Evolutionary conservation across 2,113 vertebrate species (phyloP).

Genomic region (Austrofundulus limnaeus): DNA sequence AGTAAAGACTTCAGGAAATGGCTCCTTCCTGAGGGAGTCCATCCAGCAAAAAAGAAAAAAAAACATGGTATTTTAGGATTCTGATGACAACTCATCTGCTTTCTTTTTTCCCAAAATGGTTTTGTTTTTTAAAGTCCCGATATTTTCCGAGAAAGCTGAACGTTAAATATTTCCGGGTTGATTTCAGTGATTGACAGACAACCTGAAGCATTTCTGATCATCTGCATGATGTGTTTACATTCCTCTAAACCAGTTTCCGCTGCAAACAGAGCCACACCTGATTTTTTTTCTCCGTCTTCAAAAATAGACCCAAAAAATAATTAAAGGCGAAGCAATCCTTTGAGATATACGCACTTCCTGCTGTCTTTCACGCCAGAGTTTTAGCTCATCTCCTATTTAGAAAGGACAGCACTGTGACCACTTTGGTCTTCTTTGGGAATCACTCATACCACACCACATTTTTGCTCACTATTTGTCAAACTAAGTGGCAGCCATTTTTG

Average conservation of each 20-base stretch:
- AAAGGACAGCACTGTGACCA: too few species aligned
- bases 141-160: slow-evolving; percentile 6
- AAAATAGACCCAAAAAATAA: slow-evolving; percentile 15
- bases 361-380: too few species aligned
- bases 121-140: too few species aligned
- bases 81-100: background rate
- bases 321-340: too few species aligned
- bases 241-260: too few species aligned
- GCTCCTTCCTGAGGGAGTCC: slow-evolving; percentile 50
- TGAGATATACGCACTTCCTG: too few species aligned
- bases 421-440: too few species aligned
- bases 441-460: too few species aligned
- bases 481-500: too few species aligned
- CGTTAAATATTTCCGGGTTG: background rate
- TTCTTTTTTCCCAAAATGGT: background rate
- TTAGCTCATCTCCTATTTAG: too few species aligned
- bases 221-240: slow-evolving; percentile 17
- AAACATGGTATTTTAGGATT: slow-evolving; percentile 25
- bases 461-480: too few species aligned
- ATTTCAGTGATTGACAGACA: slow-evolving; percentile 7
- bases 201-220: slow-evolving; percentile 7
- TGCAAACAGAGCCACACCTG: slow-evolving; percentile 38
- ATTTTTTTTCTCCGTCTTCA: background rate
- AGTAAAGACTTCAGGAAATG: slow-evolving; percentile 62
- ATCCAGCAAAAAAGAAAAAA: slow-evolving; percentile 27